phyloP scores from a whole-genome alignment of 2,797 vertebrate genomes.

The Pseudopleuronectes americanus region DNA sequence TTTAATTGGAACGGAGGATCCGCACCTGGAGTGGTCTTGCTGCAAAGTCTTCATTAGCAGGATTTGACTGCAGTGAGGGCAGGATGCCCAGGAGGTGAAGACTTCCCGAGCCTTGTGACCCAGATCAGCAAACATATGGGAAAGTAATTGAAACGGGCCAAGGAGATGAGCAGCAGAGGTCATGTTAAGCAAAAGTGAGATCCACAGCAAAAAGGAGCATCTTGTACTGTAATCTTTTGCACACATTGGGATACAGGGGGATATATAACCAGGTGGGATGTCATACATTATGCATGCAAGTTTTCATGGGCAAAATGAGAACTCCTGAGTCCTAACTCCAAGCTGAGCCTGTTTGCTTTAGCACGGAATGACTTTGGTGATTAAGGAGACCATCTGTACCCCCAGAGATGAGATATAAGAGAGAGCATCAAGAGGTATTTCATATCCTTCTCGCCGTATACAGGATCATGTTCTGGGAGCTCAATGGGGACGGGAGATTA shows the following conservation, averaged over 20 bases:
- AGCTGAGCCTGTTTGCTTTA: slow-evolving; percentile 50
- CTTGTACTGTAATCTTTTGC: slow-evolving; percentile 34
- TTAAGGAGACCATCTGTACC: slow-evolving; percentile 55
- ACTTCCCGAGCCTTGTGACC: slow-evolving; percentile 64
- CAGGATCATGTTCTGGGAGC: slow-evolving; percentile 26
- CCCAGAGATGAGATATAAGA: slow-evolving; percentile 44
- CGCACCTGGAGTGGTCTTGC: slow-evolving; percentile 64
- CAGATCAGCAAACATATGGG: slow-evolving; percentile 72
- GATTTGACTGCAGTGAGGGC: slow-evolving; percentile 58
- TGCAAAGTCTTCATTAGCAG: slow-evolving; percentile 80
- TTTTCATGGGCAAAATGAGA: slow-evolving; percentile 51
- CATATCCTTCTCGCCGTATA: slow-evolving; percentile 30
- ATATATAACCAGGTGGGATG: slow-evolving; percentile 20
- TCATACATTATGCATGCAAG: slow-evolving; percentile 54
- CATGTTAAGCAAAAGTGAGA: slow-evolving; percentile 68
- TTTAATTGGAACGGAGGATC: slow-evolving; percentile 82
- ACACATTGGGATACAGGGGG: slow-evolving; percentile 28
- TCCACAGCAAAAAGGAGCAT: slow-evolving; percentile 42
- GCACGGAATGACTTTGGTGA: slow-evolving; percentile 56
- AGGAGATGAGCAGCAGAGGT: slow-evolving; percentile 61
- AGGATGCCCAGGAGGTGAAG: slow-evolving; percentile 71
- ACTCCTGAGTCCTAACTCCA: slow-evolving; percentile 8
- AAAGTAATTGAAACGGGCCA: slow-evolving; percentile 80
- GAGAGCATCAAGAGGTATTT: slow-evolving; percentile 46
- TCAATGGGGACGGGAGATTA: slow-evolving; percentile 40